phyloP scores from a whole-genome alignment of 2,888 invertebrate species.

The Orthosia gracilis region DNA sequence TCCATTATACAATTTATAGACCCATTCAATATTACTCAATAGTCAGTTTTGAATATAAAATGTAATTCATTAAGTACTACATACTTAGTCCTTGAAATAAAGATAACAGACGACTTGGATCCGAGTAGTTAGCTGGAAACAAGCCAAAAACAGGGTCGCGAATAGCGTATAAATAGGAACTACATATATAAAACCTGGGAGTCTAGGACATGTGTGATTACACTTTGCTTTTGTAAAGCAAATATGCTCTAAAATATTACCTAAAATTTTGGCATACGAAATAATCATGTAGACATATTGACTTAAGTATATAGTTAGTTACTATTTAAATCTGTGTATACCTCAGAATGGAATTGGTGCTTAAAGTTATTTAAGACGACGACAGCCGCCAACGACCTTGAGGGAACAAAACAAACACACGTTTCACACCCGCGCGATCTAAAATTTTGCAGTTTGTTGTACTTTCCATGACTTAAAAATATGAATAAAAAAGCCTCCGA shows the following conservation, averaged over 20 bases:
- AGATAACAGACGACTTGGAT: conserved; percentile 83
- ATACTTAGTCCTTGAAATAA: conserved; percentile 75
- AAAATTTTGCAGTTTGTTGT: no score
- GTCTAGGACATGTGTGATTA: conserved; percentile 45
- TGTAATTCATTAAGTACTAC: conserved; percentile 69
- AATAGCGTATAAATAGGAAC: conserved; percentile 72
- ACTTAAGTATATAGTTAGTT: no score
- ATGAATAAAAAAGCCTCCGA: no score
- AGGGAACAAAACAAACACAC: no score
- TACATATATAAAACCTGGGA: conserved; percentile 31
- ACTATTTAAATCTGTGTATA: no score
- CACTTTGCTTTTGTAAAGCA: conserved; percentile 38
- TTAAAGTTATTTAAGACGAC: no score
- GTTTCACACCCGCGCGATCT: no score
- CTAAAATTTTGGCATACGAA: conserved; percentile 45
- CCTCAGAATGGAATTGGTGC: no score
- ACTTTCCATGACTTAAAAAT: no score
- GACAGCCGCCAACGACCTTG: no score
- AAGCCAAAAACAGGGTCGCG: conserved; percentile 79
- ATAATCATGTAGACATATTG: no score
- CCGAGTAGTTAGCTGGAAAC: conserved; percentile 80
- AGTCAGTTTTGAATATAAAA: conserved; percentile 60
- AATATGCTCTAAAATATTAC: conserved; percentile 42
- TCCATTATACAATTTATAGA: conserved; percentile 38
- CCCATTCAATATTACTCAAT: conserved; percentile 56